Base-by-base conservation (phyloP, 2,888 invertebrate genomes). In the Asteroscopus sphinx region DNA sequence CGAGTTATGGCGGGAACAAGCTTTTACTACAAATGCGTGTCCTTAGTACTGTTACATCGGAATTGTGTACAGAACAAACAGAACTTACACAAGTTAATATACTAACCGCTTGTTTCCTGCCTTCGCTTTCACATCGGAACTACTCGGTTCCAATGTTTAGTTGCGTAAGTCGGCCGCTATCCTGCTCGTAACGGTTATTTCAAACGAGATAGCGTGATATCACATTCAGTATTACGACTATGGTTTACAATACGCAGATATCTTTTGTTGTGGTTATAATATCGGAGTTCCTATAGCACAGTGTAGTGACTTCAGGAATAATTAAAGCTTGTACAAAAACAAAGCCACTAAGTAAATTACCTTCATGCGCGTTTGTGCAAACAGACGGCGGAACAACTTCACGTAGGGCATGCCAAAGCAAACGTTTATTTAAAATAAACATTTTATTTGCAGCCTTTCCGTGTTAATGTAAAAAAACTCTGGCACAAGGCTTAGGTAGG, bases 11-110 rank as follows among this genome's bases (percentile, higher is more conserved):
- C 68, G 73, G 74, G 79, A 81, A 88, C 90, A 87, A 82, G 83
- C 64, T 87, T 86, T 85, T 85, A 86, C 83, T 89, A 83, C 86
- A 85, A 90, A 90, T 88, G 84, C 82, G 83, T 83, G 81, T 82
- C 81, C 78, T 81, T 73, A 74, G 61, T 71, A 58, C 66, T 62
- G 69, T 73, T 77, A 76, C 72, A 75, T 56, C 68, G 71, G 81
- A 82, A 77, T 80, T 73, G 77, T 80, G 77, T 76, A 72, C 69
- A 61, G 59, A 77, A 77, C 64, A 69, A 79, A 77, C 71, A 64
- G 70, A 73, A 79, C 56, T 80, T 67, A 70, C 74, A 74, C 69
- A 59, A 70, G 73, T 80, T 80, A 77, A 81, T 83, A 73, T 65
- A 74, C 65, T 57, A 80, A 81, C 72, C 66, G 67, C 72, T 76